phyloP scores from a whole-genome alignment of 1,140 invertebrate genomes.

The Phymastichus coffea region DNA sequence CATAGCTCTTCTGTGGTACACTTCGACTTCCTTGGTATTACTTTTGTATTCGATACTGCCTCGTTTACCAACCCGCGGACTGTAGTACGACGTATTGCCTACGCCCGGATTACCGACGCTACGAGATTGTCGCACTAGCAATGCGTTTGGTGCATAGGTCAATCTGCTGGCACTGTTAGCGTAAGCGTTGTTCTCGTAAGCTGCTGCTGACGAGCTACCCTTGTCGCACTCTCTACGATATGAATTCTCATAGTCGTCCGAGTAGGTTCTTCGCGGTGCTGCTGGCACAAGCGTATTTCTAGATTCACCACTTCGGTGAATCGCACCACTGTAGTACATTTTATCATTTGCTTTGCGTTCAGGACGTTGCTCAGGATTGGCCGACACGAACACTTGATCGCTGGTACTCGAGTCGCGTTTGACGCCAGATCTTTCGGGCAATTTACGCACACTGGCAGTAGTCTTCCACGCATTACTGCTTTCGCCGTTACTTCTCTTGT shows the following conservation, averaged over 20 bases:
- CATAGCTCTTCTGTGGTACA: not conserved
- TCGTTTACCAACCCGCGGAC: conserved; percentile 4
- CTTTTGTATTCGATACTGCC: conserved; percentile 13
- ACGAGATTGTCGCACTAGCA: too few relatives aligned
- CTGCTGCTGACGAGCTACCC: not conserved
- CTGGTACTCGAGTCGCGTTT: not conserved
- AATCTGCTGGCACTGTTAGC: not conserved
- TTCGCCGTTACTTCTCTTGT: not conserved
- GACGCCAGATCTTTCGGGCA: not conserved
- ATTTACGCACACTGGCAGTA: not conserved
- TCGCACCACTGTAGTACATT: conserved; percentile 33
- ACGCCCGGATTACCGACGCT: not conserved
- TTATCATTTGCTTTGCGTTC: conserved; percentile 29
- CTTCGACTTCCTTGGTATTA: not conserved
- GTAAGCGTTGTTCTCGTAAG: not conserved
- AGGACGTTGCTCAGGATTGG: not conserved
- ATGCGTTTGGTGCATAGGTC: not conserved
- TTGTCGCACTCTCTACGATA: not conserved
- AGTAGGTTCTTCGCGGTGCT: conserved; percentile 36
- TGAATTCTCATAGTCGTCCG: conserved; percentile 41
- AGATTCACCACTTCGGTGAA: too few relatives aligned
- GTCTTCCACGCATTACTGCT: conserved; percentile 21
- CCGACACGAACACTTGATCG: conserved; percentile 17
- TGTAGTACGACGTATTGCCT: not conserved
- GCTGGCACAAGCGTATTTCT: too few relatives aligned